Evolutionary conservation across 2,797 vertebrate species (phyloP).

Genomic region (Tympanoctomys barrerae): DNA sequence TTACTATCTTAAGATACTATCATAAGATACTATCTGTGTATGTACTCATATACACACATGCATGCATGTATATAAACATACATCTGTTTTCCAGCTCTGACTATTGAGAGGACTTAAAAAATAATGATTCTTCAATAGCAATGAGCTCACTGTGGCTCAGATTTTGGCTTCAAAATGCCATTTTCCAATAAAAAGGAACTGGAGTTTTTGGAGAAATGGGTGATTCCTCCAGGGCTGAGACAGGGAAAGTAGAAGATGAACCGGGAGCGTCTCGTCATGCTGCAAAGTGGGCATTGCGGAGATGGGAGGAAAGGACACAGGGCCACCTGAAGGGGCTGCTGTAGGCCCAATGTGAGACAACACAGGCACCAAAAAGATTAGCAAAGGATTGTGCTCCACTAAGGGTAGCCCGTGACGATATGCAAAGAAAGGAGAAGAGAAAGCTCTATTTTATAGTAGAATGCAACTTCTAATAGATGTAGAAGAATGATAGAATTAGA

Average conservation of each 20-base stretch:
- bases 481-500: not conserved
- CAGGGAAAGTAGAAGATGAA: not conserved
- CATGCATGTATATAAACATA: not conserved
- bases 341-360: not conserved
- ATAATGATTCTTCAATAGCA: not conserved
- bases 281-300: not conserved
- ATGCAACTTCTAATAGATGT: not conserved
- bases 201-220: not conserved
- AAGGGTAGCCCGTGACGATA: not conserved
- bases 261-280: not conserved
- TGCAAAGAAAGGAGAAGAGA: not conserved
- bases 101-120: not conserved
- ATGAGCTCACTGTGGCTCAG: not conserved
- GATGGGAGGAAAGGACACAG: not conserved
- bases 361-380: not conserved
- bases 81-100: not conserved
- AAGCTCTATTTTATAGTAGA: not conserved
- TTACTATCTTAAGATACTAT: too few relatives aligned
- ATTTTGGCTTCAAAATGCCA: constrained; percentile 17
- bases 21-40: not conserved
- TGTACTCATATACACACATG: not conserved
- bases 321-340: not conserved
- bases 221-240: not conserved
- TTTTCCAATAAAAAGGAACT: not conserved
- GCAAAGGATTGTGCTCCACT: not conserved